A percentile compares a stretch with the other conserved stretches of the same genome.
Evolutionary conservation across 1,140 invertebrate genomes (phyloP).

Genomic region (Panulirus ornatus): DNA sequence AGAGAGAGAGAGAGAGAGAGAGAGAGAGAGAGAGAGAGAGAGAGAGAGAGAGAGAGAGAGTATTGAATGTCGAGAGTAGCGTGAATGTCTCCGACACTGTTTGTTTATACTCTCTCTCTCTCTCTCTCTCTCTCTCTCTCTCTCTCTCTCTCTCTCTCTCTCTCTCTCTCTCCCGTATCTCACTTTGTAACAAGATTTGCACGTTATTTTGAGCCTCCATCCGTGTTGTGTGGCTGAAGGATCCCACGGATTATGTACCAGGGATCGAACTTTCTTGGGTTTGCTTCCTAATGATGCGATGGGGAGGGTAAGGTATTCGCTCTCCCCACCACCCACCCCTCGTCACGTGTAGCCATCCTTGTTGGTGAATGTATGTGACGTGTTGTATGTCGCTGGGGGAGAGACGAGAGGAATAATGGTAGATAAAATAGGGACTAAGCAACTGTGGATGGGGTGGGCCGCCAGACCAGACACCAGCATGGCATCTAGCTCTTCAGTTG

Average conservation of each 20-base stretch:
- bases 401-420: neutral
- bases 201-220: too few relatives aligned
- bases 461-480: neutral
- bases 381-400: neutral
- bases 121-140: slow-evolving; percentile 18
- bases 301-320: too few relatives aligned
- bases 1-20: neutral
- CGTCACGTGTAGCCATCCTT: too few relatives aligned
- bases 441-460: neutral
- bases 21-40: neutral
- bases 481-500: slow-evolving; percentile 19
- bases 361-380: too few relatives aligned
- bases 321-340: too few relatives aligned
- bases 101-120: neutral
- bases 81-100: neutral
- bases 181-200: too few relatives aligned
- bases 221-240: too few relatives aligned
- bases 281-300: too few relatives aligned
- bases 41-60: neutral
- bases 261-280: too few relatives aligned
- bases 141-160: slow-evolving; percentile 33
- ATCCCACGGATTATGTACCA: too few relatives aligned
- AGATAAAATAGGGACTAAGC: neutral
- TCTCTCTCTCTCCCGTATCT: neutral
- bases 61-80: neutral